Evolutionary conservation across 2,797 vertebrate genomes (phyloP).

Genomic region (Pteropus rufus): DNA sequence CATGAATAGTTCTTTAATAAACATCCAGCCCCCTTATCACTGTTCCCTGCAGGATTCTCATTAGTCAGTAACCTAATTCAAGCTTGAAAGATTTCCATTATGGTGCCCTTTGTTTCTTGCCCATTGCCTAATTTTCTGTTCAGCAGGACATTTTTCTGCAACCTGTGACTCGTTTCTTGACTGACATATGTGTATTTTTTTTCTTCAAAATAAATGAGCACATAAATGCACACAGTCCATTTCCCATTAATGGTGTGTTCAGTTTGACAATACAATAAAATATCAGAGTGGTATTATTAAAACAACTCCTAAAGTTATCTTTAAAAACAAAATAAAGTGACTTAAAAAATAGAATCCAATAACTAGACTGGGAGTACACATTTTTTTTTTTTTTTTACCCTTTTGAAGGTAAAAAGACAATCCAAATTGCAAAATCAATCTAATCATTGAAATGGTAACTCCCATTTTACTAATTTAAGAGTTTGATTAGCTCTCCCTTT

Average conservation of each 20-base stretch:
- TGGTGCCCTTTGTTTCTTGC: slow-evolving; percentile 57
- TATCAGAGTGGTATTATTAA: background rate
- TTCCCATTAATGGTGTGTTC: slow-evolving; percentile 1
- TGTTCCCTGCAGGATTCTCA: slow-evolving; percentile 55
- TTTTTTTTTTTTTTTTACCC: no score
- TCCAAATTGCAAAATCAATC: background rate
- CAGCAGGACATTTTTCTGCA: slow-evolving; percentile 37
- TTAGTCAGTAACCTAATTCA: slow-evolving; percentile 63
- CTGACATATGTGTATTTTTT: background rate
- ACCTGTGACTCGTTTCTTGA: slow-evolving; percentile 53
- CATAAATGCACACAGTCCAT: background rate
- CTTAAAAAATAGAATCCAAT: background rate
- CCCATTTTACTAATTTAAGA: slow-evolving; percentile 18
- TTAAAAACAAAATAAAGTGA: slow-evolving; percentile 39
- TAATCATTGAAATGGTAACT: background rate
- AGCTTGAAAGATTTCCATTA: slow-evolving; percentile 58
- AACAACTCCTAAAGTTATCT: slow-evolving; percentile 10
- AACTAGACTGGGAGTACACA: background rate
- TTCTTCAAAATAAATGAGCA: background rate
- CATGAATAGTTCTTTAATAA: slow-evolving; percentile 70
- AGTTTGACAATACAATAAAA: slow-evolving; percentile 19
- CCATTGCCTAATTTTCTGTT: slow-evolving; percentile 64
- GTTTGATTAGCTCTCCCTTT: background rate
- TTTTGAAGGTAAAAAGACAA: background rate
- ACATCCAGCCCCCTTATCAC: slow-evolving; percentile 36